Conservation (phyloP, 2,888 invertebrate species). For the Platycheirus rosarum region DNA sequence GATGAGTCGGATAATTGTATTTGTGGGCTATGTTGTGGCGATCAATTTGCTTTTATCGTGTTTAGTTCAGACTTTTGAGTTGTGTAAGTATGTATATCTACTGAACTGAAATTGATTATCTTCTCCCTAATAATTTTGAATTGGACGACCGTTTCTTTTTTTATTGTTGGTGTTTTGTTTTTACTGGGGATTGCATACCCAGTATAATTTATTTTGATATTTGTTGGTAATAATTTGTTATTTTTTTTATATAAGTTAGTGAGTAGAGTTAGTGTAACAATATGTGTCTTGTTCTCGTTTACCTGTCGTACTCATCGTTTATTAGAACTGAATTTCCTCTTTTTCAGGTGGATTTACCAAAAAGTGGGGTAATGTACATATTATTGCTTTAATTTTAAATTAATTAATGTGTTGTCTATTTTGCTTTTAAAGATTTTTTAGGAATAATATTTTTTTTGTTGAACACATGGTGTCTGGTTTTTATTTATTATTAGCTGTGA, state of each 20-base stretch:
- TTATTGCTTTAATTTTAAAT: conserved; percentile 4
- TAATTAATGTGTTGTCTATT: neutral
- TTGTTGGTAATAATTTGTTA: conserved; percentile 16
- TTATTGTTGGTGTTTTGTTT: conserved; percentile 13
- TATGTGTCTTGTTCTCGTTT: conserved; percentile 7
- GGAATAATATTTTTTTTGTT: too few species aligned
- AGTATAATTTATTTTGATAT: conserved; percentile 24
- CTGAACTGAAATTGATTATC: conserved; percentile 18
- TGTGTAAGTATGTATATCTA: conserved; percentile 57
- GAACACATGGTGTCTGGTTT: too few species aligned
- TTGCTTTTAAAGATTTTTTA: too few species aligned
- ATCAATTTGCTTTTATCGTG: conserved; percentile 56
- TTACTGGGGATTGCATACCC: conserved; percentile 26
- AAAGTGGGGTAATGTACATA: conserved; percentile 66
- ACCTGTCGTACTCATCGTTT: conserved; percentile 12
- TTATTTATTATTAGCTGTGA: too few species aligned
- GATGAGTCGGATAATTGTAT: conserved; percentile 50
- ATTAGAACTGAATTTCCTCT: conserved; percentile 45
- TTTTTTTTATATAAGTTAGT: neutral
- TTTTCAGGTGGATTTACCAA: conserved; percentile 71
- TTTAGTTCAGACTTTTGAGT: conserved; percentile 57
- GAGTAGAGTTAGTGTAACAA: neutral
- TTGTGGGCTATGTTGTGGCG: conserved; percentile 45
- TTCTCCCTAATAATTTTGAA: conserved; percentile 36
- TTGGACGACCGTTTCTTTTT: conserved; percentile 42